Base-by-base conservation (phyloP, 53 echinoderm and acorn worm genomes). In the Astropecten irregularis region DNA sequence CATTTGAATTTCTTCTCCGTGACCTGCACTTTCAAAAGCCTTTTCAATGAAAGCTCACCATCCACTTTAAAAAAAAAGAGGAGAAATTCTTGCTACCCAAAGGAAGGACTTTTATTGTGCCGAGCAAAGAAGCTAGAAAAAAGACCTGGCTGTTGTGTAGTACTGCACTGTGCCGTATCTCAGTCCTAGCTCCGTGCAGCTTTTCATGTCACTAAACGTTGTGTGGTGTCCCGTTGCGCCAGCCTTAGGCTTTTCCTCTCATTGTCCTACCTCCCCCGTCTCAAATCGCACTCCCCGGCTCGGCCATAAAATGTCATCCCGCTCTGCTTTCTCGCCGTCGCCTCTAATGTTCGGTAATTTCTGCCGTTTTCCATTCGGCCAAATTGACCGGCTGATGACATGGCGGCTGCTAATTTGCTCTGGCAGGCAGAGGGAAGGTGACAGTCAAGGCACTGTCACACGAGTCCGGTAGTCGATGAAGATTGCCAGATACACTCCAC, bases 321-420 rank as follows among this genome's bases (percentile, higher is more conserved):
- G 28, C 79, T 79, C 60, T 48, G n/a, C 79, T 62, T 79, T 79
- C 77, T 28, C 56, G 20, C 3, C 39, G 40, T 22, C 56, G 15
- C 15, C 58, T 76, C 57, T 76, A 76, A 76, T 76, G 76, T 76
- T 76, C 58, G 58, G 76, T 76, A 76, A 56, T 76, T 76, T 76
- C 76, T 76, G 57, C 76, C 76, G 57, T 58, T 25, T 76, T 29
- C 76, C 58, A 58, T 76, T 76, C 26, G 18, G n/a, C 40, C 57
- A 76, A 76, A 76, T 76, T 76, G 76, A 76, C 76, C 58, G 40
- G 39, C 27, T 29, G 76, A 55, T 76, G 76, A 57, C 58, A 76
- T 39, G 54, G 28, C 39, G 20, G 73, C 73, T 58, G 76, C 57
- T 76, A 58, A 76, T 76, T 76, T 76, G 39, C 76, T 76, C 76